Base-by-base conservation (phyloP, 1,140 invertebrate genomes). In the Ruditapes philippinarum region DNA sequence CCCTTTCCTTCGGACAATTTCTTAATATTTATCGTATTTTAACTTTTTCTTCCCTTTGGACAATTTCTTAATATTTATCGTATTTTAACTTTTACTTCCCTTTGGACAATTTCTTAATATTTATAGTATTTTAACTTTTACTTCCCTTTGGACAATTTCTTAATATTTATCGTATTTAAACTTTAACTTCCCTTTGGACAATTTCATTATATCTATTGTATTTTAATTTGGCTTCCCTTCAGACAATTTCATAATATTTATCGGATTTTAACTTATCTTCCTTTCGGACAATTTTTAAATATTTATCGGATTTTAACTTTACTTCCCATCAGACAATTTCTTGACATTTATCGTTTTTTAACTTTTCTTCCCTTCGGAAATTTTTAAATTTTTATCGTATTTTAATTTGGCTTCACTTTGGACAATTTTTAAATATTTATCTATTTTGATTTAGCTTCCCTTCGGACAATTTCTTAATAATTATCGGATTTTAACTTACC, bases 401-500 rank as follows among this genome's bases (percentile, higher is more conserved):
- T 68, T 19, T 28, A 68, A 5, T 33, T 11, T 5, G 1, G 12
- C 33, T 31, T 11, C 33, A 36, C 12, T 1, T 5, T 9, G 11
- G 28, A 14, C n/a, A 31, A 2, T 9, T 19, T 33, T 31, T 9
- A 2, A 68, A 33, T 68, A 36, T 3, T 1, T 1, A 17, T 11
- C 19, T 1, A 68, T 19, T 19, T 68, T 68, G n/a, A 3, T 79
- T 76, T 36, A 89, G 79, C 79, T 89, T 51, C 49, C 87, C 87
- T 31, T 74, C 51, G 0, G 87, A 68, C 12, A 74, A 38, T 74
- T 89, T 89, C 28, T 82, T 80, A 38, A 89, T 42, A 28, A 80
- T n/a, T n/a, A 36, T 68, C 28, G 25, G 42, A 28, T 3, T 14
- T 36, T 4, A 25, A 3, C 87, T 76, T 36, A 89, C 87, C 79